Percentiles rank a stretch among this genome's conserved stretches.
These are phyloP conservation scores for Labeo catla DNA, from an alignment of 2,113 vertebrate genomes.

Conservation along the genomic window DNA sequence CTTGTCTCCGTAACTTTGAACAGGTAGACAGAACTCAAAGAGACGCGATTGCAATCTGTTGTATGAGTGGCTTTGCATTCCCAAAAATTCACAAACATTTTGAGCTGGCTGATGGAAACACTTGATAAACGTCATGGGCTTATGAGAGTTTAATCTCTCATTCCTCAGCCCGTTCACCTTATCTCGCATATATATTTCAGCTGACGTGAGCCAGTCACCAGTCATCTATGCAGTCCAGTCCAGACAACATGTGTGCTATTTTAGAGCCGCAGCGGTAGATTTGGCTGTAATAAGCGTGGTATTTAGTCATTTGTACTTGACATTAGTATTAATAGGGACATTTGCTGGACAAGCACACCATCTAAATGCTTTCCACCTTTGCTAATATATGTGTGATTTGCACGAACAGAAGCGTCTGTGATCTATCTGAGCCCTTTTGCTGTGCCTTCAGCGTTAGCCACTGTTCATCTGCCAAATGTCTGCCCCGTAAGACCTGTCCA, in stretches of 20 bases:
- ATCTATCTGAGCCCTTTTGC: slow-evolving; percentile 21
- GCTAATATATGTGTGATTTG: slow-evolving; percentile 70
- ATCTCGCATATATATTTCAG: slow-evolving; percentile 23
- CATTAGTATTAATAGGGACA: slow-evolving; percentile 64
- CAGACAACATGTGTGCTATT: background rate
- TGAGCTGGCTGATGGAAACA: slow-evolving; percentile 2
- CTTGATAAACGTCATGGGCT: slow-evolving; percentile 41
- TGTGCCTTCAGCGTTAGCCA: slow-evolving; percentile 1
- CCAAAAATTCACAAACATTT: slow-evolving; percentile 31
- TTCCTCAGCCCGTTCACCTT: slow-evolving; percentile 33
- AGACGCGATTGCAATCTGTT: slow-evolving; percentile 27
- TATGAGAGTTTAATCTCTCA: slow-evolving; percentile 44
- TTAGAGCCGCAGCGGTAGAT: background rate
- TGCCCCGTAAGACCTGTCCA: slow-evolving; percentile 20
- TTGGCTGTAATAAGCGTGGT: slow-evolving; percentile 7
- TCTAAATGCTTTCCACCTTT: slow-evolving; percentile 64
- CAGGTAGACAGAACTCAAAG: slow-evolving; percentile 5
- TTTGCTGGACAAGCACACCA: slow-evolving; percentile 68
- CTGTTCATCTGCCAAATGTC: slow-evolving; percentile 13
- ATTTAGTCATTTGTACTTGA: slow-evolving; percentile 20
- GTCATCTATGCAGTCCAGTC: background rate
- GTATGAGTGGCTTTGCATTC: slow-evolving; percentile 23
- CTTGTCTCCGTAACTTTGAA: background rate
- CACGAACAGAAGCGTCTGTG: slow-evolving; percentile 58
- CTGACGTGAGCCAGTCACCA: slow-evolving; percentile 5